phyloP scores from a whole-genome alignment of 1,140 invertebrate genomes.

The Semibalanus balanoides region DNA sequence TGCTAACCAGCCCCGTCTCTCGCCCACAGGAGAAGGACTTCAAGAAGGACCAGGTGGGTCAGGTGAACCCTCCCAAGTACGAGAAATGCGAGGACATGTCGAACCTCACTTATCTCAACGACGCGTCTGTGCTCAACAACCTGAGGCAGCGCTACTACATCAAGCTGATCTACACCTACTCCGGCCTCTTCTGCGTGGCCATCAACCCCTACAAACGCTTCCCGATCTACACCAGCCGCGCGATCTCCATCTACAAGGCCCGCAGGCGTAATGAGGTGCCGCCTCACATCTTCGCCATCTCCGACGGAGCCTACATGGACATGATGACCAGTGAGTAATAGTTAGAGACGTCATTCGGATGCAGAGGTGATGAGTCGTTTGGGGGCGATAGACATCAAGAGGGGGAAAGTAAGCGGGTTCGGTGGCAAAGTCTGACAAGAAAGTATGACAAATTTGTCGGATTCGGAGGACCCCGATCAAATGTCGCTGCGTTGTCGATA shows the following conservation, averaged over 20 bases:
- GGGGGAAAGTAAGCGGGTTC: too few relatives aligned
- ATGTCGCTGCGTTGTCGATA: too few relatives aligned
- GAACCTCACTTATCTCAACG: slow-evolving; percentile 99
- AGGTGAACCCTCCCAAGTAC: slow-evolving; percentile 98
- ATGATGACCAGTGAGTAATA: slow-evolving; percentile 96
- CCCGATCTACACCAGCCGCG: slow-evolving; percentile 94
- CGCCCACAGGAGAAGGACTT: slow-evolving; percentile 25
- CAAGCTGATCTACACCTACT: slow-evolving; percentile 99
- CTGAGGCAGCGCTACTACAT: slow-evolving; percentile 93
- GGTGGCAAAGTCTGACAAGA: too few relatives aligned
- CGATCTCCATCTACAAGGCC: slow-evolving; percentile 93
- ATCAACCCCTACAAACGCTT: slow-evolving; percentile 99
- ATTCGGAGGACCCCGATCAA: too few relatives aligned
- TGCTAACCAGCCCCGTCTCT: too few relatives aligned
- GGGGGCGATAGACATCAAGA: too few relatives aligned
- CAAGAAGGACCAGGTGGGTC: slow-evolving; percentile 38
- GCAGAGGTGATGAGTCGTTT: too few relatives aligned
- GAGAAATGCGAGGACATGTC: slow-evolving; percentile 99
- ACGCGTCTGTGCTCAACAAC: slow-evolving; percentile 97
- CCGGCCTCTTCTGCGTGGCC: slow-evolving; percentile 97
- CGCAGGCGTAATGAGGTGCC: slow-evolving; percentile 98
- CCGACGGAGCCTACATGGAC: slow-evolving; percentile 98
- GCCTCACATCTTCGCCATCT: slow-evolving; percentile 98
- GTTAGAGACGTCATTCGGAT: slow-evolving; percentile 26
- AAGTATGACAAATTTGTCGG: too few relatives aligned